Base-by-base conservation (phyloP, 1,140 invertebrate genomes). In the Magallana angulata region DNA sequence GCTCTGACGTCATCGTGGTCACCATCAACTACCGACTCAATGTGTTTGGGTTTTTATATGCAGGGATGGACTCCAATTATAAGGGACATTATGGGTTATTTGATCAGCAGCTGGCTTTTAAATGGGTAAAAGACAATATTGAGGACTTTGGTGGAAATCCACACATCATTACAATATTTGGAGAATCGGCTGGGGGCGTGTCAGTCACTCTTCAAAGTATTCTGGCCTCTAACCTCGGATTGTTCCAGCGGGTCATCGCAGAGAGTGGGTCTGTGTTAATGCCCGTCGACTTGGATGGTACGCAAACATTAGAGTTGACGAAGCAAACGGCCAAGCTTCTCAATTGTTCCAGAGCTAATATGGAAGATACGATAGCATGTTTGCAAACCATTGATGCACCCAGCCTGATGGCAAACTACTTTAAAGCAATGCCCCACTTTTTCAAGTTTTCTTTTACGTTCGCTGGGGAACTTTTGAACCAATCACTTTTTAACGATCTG, bases 71-170 rank as follows among this genome's bases (percentile, higher is more conserved):
- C 11, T 97, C 98, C 91, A 76, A 36, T 36, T 98, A 97, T 58
- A 98, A 98, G 0, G 98, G 98, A 11, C 99, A 99, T 94, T 97
- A 98, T 82, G 98, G 98, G 14, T 95, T 99, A 85, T 98, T 98
- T 94, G 98, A 99, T 94, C 98, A 98, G 95, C 95, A 98, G 91
- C 97, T 98, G 97, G 98, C 98, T 14, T 71, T 95, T 16, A 89
- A 93, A 88, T 95, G 94, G 94, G 96, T 99, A 8, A 94, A 96
- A 80, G 95, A 96, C 85, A 97, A 97, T 93, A 96, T 97, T 58
- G 94, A 94, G 14, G 94, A 95, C 30, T 97, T 97, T 92, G 97
- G 97, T 5, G 97, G 97, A 4, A 96, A 97, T 94, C 95, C 96
- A 0, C 94, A 95, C 16, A 95, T 95, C 58, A 95, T 97, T 0